Evolutionary conservation across 2,888 invertebrate genomes (phyloP).

Genomic region (Creontiades dilutus): DNA sequence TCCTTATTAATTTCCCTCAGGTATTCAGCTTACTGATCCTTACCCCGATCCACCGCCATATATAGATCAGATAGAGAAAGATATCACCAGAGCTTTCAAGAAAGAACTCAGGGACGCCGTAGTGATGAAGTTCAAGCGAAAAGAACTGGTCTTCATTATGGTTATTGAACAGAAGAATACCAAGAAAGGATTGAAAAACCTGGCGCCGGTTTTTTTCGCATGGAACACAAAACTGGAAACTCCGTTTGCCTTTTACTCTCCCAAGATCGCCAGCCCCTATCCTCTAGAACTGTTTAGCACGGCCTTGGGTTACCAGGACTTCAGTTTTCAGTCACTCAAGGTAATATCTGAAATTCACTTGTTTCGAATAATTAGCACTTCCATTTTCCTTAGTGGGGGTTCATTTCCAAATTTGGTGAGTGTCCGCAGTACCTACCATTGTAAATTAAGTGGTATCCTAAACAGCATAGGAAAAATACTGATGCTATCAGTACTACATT

Average conservation of each 20-base stretch:
- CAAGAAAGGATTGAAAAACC: slow-evolving; percentile 24
- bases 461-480: no score
- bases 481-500: no score
- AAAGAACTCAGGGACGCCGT: slow-evolving; percentile 45
- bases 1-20: slow-evolving; percentile 9
- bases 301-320: slow-evolving; percentile 43
- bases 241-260: slow-evolving; percentile 45
- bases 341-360: background rate
- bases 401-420: no score
- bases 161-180: slow-evolving; percentile 30
- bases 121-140: background rate
- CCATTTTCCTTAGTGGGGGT: no score
- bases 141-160: slow-evolving; percentile 39
- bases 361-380: no score
- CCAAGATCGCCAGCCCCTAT: background rate
- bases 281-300: slow-evolving; percentile 13
- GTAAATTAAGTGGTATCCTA: no score
- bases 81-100: slow-evolving; percentile 30
- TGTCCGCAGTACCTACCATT: no score
- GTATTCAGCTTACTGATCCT: slow-evolving; percentile 25
- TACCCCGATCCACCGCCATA: slow-evolving; percentile 36
- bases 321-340: background rate
- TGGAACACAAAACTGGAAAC: background rate
- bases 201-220: slow-evolving; percentile 44
- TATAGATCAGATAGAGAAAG: slow-evolving; percentile 8